phyloP scores from a whole-genome alignment of 2,888 invertebrate genomes.

The Ommatoiulus sabulosus region DNA sequence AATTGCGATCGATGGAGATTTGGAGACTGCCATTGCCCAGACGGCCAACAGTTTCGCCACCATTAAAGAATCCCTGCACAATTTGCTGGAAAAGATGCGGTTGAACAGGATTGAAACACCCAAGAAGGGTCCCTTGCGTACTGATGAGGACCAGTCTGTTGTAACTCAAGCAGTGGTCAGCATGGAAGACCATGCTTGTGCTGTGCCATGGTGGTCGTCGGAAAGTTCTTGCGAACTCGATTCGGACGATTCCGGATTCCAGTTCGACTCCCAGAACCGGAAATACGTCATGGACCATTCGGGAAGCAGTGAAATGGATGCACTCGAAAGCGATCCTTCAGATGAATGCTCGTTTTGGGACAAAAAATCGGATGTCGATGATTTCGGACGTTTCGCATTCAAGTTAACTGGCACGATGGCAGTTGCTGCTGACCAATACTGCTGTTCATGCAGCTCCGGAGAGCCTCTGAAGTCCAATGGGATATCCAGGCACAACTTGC shows the following conservation, averaged over 20 bases:
- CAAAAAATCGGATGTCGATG: background rate
- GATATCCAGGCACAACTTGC: background rate
- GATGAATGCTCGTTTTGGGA: background rate
- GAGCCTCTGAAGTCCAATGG: background rate
- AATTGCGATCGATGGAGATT: background rate
- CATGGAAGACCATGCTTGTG: background rate
- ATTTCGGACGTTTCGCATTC: background rate
- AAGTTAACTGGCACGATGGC: background rate
- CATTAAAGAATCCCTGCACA: slow-evolving; percentile 32
- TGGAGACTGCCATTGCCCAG: slow-evolving; percentile 20
- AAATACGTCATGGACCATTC: slow-evolving; percentile 17
- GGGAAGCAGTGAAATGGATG: background rate
- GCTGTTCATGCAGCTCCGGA: background rate
- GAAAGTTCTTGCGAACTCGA: slow-evolving; percentile 6
- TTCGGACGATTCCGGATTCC: slow-evolving; percentile 2
- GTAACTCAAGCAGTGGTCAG: background rate
- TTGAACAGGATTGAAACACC: slow-evolving; percentile 3
- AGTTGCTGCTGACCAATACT: background rate
- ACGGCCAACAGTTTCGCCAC: slow-evolving; percentile 33
- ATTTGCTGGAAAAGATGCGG: slow-evolving; percentile 42
- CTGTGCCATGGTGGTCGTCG: slow-evolving; percentile 44
- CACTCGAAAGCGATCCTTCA: background rate
- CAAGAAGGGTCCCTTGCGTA: background rate
- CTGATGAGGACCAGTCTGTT: background rate
- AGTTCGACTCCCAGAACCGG: background rate